phyloP scores from a whole-genome alignment of 2,113 vertebrate species.

The Tiliqua scincoides region DNA sequence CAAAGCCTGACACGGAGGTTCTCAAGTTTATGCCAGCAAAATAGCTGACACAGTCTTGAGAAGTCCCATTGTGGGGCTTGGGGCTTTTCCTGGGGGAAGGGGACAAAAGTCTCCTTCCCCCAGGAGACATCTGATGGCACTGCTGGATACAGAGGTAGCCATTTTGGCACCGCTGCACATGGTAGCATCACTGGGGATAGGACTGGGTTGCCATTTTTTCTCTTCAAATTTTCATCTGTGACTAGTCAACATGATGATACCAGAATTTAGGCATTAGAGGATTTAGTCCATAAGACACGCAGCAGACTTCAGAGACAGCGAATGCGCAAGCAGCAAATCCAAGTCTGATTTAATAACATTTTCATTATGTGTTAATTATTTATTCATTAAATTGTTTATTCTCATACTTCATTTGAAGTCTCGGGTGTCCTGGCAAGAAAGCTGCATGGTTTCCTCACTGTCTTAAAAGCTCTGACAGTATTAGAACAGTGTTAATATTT shows the following conservation, averaged over 20 bases:
- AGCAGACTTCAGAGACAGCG: slow-evolving; percentile 10
- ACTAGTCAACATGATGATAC: not conserved
- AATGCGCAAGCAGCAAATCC: slow-evolving; percentile 39
- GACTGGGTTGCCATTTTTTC: not conserved
- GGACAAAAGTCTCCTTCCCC: no score
- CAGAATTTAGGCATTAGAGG: not conserved
- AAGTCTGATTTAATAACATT: slow-evolving; percentile 68
- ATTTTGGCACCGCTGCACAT: no score
- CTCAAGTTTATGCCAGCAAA: no score
- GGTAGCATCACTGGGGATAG: no score
- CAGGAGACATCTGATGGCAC: no score
- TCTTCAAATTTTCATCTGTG: not conserved
- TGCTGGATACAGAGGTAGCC: no score
- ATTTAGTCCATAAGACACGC: slow-evolving; percentile 12
- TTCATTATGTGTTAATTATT: slow-evolving; percentile 73
- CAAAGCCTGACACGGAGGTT: no score
- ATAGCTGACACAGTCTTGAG: no score
- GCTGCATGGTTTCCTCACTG: not conserved
- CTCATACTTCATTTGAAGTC: slow-evolving; percentile 52
- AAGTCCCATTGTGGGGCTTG: no score
- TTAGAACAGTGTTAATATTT: slow-evolving; percentile 18
- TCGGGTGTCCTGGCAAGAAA: slow-evolving; percentile 45
- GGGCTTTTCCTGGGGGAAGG: no score
- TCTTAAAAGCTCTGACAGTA: slow-evolving; percentile 36
- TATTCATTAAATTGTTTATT: slow-evolving; percentile 69